A percentile compares a stretch with the other conserved stretches of the same genome.
These are phyloP conservation scores for Triops cancriformis DNA, from an alignment of 1,140 invertebrate genomes.

Conservation along the genomic window DNA sequence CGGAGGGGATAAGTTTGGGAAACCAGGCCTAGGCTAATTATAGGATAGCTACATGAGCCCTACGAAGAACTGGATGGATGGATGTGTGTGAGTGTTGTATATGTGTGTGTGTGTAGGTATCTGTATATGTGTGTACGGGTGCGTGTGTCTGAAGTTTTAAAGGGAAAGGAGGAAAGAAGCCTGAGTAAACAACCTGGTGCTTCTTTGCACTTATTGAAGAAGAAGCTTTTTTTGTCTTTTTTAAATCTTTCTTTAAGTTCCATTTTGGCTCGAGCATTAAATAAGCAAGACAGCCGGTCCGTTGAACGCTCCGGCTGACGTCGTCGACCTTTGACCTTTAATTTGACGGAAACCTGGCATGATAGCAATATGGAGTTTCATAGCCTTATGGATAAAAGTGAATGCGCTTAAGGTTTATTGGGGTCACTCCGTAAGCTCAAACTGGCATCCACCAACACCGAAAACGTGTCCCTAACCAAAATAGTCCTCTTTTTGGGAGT, in stretches of 20 bases:
- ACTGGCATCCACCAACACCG: background rate
- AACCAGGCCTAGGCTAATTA: conserved; percentile 13
- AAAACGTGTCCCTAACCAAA: background rate
- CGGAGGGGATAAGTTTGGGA: background rate
- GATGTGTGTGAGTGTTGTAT: conserved; percentile 4
- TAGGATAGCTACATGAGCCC: background rate
- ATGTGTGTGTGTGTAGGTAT: background rate
- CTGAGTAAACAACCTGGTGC: conserved; percentile 8
- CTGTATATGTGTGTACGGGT: background rate
- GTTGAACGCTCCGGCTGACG: background rate
- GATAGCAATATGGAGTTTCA: conserved; percentile 1
- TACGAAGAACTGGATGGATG: background rate
- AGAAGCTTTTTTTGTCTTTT: too few relatives aligned
- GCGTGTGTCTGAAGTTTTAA: background rate
- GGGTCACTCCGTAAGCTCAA: background rate
- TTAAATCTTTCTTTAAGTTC: too few relatives aligned
- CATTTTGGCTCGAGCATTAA: too few relatives aligned
- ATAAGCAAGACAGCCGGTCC: background rate
- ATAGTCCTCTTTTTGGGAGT: too few relatives aligned
- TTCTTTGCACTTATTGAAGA: background rate
- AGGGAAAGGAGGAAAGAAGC: background rate
- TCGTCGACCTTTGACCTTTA: conserved; percentile 3
- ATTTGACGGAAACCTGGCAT: conserved; percentile 5
- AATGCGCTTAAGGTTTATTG: background rate
- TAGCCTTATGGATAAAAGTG: background rate